Conservation (phyloP, 2,113 vertebrate species). For the Calyptomena viridis region DNA sequence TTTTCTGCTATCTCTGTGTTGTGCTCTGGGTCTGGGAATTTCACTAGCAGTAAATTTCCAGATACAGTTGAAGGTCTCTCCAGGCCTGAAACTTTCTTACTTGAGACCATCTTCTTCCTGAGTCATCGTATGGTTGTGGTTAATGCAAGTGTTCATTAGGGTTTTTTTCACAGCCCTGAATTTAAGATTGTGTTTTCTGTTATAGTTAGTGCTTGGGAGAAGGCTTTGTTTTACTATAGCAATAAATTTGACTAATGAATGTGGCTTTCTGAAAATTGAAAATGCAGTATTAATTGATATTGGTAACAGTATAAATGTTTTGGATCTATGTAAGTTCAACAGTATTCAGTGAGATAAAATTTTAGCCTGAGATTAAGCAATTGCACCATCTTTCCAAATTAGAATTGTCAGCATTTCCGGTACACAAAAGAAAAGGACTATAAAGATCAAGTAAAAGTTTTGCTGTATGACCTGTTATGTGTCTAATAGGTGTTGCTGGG, state of each 20-base stretch:
- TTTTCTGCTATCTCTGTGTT: background rate
- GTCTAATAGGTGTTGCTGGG: background rate
- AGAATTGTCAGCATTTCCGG: background rate
- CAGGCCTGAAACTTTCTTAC: background rate
- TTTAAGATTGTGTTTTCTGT: background rate
- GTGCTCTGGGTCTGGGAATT: background rate
- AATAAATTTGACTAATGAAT: background rate
- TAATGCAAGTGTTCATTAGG: background rate
- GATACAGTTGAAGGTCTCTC: background rate
- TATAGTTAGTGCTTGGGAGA: background rate
- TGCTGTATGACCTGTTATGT: background rate
- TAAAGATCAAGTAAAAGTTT: background rate
- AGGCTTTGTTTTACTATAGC: background rate
- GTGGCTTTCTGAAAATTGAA: background rate
- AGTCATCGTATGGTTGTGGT: accelerated
- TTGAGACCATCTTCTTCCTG: background rate
- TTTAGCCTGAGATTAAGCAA: background rate
- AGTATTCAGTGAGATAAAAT: background rate
- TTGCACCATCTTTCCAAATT: background rate
- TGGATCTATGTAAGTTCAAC: background rate
- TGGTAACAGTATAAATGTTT: background rate
- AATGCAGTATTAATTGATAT: background rate
- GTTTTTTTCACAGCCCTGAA: background rate
- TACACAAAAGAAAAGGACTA: background rate
- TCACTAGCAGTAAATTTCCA: background rate